phyloP scores from a whole-genome alignment of 2,888 invertebrate species.

The Campopleginae sp. region DNA sequence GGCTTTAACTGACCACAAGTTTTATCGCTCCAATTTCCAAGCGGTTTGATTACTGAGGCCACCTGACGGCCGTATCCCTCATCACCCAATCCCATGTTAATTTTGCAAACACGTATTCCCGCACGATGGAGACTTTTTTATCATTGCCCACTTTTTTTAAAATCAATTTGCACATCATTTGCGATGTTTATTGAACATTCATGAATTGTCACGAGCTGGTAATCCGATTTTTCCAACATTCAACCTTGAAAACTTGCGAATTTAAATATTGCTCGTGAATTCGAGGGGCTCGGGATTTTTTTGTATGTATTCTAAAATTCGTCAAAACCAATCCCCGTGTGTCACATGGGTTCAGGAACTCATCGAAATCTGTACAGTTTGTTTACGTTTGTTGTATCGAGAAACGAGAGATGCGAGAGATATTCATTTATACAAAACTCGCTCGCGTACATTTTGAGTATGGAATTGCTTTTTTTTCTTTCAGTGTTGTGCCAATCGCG shows the following conservation, averaged over 20 bases:
- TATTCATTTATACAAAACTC: slow-evolving; percentile 5
- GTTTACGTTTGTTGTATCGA: neutral
- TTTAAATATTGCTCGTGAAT: neutral
- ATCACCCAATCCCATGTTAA: neutral
- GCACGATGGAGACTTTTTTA: neutral
- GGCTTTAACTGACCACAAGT: slow-evolving; percentile 47
- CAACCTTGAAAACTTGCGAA: neutral
- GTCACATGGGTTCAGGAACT: neutral
- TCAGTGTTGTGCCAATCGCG: slow-evolving; percentile 5
- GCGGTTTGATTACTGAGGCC: neutral
- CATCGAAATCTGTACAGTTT: neutral
- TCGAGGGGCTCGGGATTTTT: neutral
- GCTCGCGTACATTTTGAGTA: neutral
- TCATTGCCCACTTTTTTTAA: neutral
- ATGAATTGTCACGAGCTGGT: neutral
- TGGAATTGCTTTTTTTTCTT: neutral
- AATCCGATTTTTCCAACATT: neutral
- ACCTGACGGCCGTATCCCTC: neutral
- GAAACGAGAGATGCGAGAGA: neutral
- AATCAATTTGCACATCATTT: neutral
- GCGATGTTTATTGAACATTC: neutral
- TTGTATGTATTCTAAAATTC: neutral
- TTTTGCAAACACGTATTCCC: neutral
- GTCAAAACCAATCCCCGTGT: neutral
- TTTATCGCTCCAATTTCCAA: neutral